phyloP scores from a whole-genome alignment of 2,113 vertebrate species.

The Petrocephalus zakoni region DNA sequence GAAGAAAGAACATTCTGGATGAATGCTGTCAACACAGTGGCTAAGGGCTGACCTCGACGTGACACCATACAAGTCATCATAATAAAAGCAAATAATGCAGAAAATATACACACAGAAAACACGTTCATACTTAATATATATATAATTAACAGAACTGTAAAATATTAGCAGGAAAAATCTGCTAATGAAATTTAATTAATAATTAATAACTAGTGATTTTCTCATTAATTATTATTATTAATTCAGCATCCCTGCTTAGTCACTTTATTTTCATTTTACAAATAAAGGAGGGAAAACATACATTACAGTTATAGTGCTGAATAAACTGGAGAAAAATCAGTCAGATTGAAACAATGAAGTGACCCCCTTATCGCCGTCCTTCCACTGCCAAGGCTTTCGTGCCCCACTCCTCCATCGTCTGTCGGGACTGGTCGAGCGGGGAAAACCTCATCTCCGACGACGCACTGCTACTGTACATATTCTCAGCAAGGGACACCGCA shows the following conservation, averaged over 20 bases:
- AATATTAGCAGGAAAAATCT: neutral
- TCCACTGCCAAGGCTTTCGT: neutral
- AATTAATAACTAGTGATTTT: neutral
- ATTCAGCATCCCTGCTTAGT: neutral
- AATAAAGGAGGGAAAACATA: neutral
- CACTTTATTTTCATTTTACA: neutral
- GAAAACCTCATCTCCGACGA: neutral
- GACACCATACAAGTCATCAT: neutral
- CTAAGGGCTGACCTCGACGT: neutral
- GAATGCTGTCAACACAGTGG: neutral
- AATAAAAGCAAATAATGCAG: neutral
- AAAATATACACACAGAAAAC: neutral
- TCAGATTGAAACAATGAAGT: neutral
- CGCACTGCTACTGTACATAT: neutral
- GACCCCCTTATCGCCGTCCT: neutral
- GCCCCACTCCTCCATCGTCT: neutral
- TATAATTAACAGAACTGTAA: neutral
- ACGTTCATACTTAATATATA: neutral
- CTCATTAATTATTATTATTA: neutral
- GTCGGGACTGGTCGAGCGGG: neutral
- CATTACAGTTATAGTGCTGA: neutral
- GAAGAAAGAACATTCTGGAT: neutral
- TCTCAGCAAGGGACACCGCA: neutral
- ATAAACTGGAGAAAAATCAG: neutral
- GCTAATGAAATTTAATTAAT: neutral